Evolutionary conservation across 2,113 vertebrate genomes (phyloP).

Genomic region (Python bivittatus): DNA sequence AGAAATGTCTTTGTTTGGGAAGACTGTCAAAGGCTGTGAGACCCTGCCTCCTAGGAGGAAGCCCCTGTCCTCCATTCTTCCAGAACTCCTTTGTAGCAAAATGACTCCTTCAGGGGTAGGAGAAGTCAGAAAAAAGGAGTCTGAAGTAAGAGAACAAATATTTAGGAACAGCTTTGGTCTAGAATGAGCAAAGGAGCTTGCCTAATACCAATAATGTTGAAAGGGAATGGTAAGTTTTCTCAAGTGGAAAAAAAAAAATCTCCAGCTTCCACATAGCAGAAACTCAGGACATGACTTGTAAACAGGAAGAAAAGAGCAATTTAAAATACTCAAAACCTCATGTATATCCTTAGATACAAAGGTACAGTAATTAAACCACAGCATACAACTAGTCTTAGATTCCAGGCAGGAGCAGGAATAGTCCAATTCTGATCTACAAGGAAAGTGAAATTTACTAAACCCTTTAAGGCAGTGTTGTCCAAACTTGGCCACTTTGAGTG

Average conservation of each 20-base stretch:
- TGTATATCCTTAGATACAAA: background rate
- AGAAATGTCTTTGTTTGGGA: fast-evolving
- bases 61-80: background rate
- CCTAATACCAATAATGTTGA: background rate
- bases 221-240: background rate
- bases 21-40: background rate
- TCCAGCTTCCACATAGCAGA: background rate
- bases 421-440: slow-evolving; percentile 6
- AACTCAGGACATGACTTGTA: background rate
- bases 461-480: no score
- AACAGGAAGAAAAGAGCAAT: background rate
- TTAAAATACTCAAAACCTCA: background rate
- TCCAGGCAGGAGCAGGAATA: background rate
- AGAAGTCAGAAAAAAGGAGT: background rate
- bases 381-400: background rate
- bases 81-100: background rate
- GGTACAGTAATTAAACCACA: background rate
- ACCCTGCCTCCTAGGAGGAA: background rate
- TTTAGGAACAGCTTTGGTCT: background rate
- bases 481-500: no score
- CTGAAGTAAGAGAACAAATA: background rate
- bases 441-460: background rate
- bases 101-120: background rate
- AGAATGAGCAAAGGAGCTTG: background rate
- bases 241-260: background rate